Conservation (phyloP, 2,113 vertebrate species). For the Oryzias woworae region DNA sequence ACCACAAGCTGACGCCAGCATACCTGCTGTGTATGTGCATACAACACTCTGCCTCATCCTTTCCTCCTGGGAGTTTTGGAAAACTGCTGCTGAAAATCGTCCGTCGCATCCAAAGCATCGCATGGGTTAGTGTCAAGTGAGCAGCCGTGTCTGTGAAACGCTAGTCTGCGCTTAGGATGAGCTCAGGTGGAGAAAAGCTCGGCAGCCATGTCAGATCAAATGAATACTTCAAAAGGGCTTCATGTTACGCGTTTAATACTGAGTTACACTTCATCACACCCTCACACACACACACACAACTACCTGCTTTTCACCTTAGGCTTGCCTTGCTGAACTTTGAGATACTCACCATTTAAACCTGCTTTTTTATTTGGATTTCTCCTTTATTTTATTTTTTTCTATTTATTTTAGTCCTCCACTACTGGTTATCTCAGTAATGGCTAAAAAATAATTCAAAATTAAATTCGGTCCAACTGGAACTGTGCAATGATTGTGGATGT, state of each 20-base stretch:
- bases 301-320: too few relatives aligned
- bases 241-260: constrained; percentile 27
- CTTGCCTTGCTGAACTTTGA: too few relatives aligned
- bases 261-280: constrained; percentile 13
- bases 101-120: constrained; percentile 83
- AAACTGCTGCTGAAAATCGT: constrained; percentile 90
- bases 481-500: too few relatives aligned
- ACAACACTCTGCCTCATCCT: constrained; percentile 88
- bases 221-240: constrained; percentile 48
- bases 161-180: constrained; percentile 30
- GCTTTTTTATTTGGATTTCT: too few relatives aligned
- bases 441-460: too few relatives aligned
- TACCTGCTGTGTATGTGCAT: constrained; percentile 94
- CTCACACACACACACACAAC: too few relatives aligned
- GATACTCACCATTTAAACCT: too few relatives aligned
- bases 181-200: constrained; percentile 30
- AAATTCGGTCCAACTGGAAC: too few relatives aligned
- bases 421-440: too few relatives aligned
- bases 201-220: constrained; percentile 38
- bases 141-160: not conserved
- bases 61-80: constrained; percentile 86
- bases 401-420: too few relatives aligned
- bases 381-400: too few relatives aligned
- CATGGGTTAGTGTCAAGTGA: constrained; percentile 86
- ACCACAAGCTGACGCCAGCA: constrained; percentile 90